These are phyloP conservation scores for Mustelus asterias DNA, from an alignment of 2,113 vertebrate genomes.

Conservation along the genomic window DNA sequence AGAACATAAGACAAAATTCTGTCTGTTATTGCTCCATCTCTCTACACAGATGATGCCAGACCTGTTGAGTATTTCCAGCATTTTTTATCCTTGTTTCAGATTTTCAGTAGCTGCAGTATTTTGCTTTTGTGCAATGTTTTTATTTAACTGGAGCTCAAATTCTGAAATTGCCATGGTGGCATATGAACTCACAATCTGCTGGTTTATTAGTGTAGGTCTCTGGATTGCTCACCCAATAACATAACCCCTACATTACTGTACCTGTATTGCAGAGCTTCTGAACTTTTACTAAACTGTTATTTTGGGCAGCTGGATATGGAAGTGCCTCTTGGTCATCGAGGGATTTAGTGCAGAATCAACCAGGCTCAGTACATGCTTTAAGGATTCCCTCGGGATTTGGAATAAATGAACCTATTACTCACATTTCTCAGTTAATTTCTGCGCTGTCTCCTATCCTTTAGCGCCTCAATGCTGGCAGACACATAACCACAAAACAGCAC, in stretches of 20 bases:
- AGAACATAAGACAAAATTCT: too few species aligned
- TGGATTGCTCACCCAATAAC: background rate
- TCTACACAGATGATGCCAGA: too few species aligned
- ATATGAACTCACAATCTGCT: background rate
- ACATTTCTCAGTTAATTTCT: constrained; percentile 50
- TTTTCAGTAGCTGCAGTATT: background rate
- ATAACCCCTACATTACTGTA: background rate
- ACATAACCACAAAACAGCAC: constrained; percentile 38
- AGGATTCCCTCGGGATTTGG: constrained; percentile 39
- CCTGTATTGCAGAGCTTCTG: background rate
- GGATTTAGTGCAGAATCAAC: constrained; percentile 10
- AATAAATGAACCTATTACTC: constrained; percentile 42
- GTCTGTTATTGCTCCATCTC: too few species aligned
- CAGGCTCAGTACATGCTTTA: constrained; percentile 39
- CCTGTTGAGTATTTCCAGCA: too few species aligned
- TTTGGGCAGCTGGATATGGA: background rate
- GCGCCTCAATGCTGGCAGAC: constrained; percentile 28
- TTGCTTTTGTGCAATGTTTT: background rate
- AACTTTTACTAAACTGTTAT: constrained; percentile 5
- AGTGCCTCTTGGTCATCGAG: background rate
- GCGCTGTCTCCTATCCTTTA: constrained; percentile 43
- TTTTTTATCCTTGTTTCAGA: background rate
- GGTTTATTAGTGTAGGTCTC: background rate
- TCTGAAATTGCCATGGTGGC: background rate
- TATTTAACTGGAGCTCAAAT: background rate